These are phyloP conservation scores for Buteo buteo DNA, from an alignment of 2,113 vertebrate species.

Conservation along the genomic window DNA sequence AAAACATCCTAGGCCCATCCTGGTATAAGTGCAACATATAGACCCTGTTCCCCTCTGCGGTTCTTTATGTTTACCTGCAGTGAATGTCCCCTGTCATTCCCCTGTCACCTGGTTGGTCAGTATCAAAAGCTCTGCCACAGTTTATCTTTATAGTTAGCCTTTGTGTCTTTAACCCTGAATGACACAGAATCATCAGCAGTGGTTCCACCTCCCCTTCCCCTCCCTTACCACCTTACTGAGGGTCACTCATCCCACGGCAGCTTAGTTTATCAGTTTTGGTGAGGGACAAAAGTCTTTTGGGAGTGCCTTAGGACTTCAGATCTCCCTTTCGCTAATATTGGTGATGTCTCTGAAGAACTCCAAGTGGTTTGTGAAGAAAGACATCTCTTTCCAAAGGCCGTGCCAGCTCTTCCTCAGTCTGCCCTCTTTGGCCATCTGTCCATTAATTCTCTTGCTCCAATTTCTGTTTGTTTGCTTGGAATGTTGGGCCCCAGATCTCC, in stretches of 20 bases:
- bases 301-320: not conserved
- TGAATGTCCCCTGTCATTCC: not conserved
- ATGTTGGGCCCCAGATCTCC: not conserved
- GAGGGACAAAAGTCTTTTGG: not conserved
- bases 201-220: not conserved
- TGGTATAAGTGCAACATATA: not conserved
- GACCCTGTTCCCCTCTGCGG: not conserved
- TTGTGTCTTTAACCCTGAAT: not conserved
- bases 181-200: not conserved
- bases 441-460: not conserved
- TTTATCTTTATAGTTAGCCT: not conserved
- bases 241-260: not conserved
- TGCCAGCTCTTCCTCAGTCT: not conserved
- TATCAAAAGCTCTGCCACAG: not conserved
- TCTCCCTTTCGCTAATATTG: not conserved
- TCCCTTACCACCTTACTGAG: not conserved
- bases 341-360: not conserved
- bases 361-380: not conserved
- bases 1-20: not conserved
- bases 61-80: not conserved
- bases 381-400: not conserved
- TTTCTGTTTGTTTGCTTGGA: not conserved
- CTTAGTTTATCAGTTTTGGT: not conserved
- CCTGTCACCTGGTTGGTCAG: not conserved
- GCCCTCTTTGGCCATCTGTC: not conserved